Evolutionary conservation across 2,888 invertebrate species (phyloP), one percentile per base, ranked within the genome.

Genomic region (Azorinus chamasolen): DNA sequence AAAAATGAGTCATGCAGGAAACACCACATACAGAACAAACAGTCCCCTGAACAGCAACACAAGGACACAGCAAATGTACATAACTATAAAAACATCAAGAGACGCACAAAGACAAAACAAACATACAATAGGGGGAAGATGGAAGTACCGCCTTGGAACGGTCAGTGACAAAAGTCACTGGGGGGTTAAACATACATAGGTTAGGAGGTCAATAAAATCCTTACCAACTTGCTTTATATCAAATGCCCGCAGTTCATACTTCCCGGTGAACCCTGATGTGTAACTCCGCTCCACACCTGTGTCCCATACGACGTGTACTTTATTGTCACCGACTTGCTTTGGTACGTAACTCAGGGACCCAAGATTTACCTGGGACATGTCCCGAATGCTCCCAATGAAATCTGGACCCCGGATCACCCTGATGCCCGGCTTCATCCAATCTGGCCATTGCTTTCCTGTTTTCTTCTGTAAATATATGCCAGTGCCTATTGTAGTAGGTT

Each of bases 181-280:
- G n/a, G n/a, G 4, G 4, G 4, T 6, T 6, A 32, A 10, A 32
- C 32, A 6, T 6, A 10, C 10, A 32, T 10, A 6, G 32, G 10
- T 32, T 32, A 32, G 10, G 10, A 32, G n/a, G 32, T 6, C 32
- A 32, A 32, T 32, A 32, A 32, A 32, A 18, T 6, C 41, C 81
- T 63, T 54, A 81, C 81, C 84, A 25, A 82, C 79, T 75, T 81
- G 74, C 22, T 82, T 77, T 24, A 75, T 73, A 65, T 84, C 84
- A 63, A 72, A 82, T 10, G 82, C 81, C 27, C 84, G n/a, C 2
- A 84, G 57, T 10, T 79, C 82, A 78, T 78, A 82, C 46, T 73
- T 74, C 12, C 78, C 75, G 24, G 43, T 58, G 24, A 62, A 72
- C 25, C 82, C 84, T 12, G 81, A 81, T 12, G 59, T 70, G 54